Evolutionary conservation across 2,113 vertebrate genomes (phyloP).

Genomic region (Callipepla squamata): DNA sequence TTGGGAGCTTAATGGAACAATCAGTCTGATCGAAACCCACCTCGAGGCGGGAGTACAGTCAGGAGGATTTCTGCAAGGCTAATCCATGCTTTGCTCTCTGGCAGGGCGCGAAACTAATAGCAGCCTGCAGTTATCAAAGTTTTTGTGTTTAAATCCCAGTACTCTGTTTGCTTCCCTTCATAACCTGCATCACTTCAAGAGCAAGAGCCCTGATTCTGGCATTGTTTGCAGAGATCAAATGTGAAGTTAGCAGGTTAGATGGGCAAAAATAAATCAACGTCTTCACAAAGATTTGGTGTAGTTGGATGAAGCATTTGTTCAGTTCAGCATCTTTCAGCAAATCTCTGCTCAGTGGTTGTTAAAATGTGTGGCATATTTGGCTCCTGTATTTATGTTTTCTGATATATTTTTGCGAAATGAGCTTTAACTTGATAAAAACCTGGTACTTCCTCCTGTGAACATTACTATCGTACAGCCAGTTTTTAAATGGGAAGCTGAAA

Average conservation of each 20-base stretch:
- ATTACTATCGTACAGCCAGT: neutral
- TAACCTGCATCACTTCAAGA: neutral
- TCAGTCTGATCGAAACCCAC: constrained; percentile 37
- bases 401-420: neutral
- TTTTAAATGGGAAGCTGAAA: constrained; percentile 14
- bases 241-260: neutral
- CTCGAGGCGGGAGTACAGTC: constrained; percentile 7
- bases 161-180: neutral
- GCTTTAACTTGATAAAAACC: neutral
- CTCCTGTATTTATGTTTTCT: neutral
- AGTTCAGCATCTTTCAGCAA: neutral
- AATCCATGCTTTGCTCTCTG: constrained; percentile 21
- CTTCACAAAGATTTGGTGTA: neutral
- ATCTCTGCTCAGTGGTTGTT: neutral
- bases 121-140: constrained; percentile 35
- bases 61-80: constrained; percentile 1
- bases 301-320: neutral
- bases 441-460: neutral
- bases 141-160: neutral
- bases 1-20: constrained; percentile 50
- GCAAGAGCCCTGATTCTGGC: neutral
- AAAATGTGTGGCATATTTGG: neutral
- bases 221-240: neutral
- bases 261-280: neutral
- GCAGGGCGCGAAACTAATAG: constrained; percentile 19